Base-by-base conservation (phyloP, 2,113 vertebrate species). In the Puntigrus tetrazona region DNA sequence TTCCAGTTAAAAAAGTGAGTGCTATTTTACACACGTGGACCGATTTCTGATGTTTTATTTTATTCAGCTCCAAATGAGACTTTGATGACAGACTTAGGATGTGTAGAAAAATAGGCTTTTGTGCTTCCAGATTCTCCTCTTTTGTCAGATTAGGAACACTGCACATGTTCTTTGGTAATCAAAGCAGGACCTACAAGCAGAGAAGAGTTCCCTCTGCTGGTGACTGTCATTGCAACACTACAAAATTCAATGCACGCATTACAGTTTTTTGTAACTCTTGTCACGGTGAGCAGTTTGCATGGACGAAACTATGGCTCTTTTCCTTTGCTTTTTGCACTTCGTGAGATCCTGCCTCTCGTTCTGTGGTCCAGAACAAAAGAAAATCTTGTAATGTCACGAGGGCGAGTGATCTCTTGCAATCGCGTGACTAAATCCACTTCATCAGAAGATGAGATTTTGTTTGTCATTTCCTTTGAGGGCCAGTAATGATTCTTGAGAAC, bases 371-470 rank as follows among this genome's bases (percentile, higher is more conserved):
- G 22, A 72, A 72, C 10, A n/a, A 43, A 41, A n/a, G 20, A 13
- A 72, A 13, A 72, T 41, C 67, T 70, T 14, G 65, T 8, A 65
- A 65, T 7, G 6, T 7, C 6, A 31, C 31, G 61, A 65, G 61
- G 34, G 9, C 2, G 34, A 41, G 67, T n/a, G 34, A n/a, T 41
- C 34, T 38, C 34, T 84, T 87, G 6, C 86, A 88, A 73, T 86
- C 70, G 67, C 78, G 45, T 84, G 70, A 84, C 63, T 27, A 72
- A 84, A 88, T 84, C 78, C 59, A 16, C 74, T 86, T 73, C 20
- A 87, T 90, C 89, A 90, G 34, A 52, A 75, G 79, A 88, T 85
- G 47, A 77, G 36, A 77, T 83, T 87, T 88, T 88, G 84, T 89
- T 92, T 88, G 73, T 86, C 67, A 50, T 87, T 80, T 31, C 86